phyloP scores from a whole-genome alignment of 2,113 vertebrate genomes.

The Uropsilus gracilis region DNA sequence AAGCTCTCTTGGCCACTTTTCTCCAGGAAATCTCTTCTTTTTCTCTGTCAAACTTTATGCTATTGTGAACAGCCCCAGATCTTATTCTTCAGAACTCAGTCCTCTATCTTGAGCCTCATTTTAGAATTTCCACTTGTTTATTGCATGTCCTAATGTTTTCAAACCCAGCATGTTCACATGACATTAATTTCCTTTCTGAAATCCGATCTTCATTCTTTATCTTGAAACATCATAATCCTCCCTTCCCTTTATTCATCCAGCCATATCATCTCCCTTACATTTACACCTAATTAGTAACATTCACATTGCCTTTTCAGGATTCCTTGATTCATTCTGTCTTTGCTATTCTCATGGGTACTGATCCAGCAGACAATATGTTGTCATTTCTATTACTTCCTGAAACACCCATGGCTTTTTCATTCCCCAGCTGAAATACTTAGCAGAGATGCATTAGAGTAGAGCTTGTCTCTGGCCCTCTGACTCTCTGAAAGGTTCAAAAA shows the following conservation, averaged over 20 bases:
- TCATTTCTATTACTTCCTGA: conserved; percentile 8
- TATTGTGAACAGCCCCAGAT: background rate
- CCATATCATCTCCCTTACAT: background rate
- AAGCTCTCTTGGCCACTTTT: background rate
- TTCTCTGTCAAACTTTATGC: background rate
- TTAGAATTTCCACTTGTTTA: background rate
- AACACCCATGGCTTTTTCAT: background rate
- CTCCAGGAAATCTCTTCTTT: background rate
- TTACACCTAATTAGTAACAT: background rate
- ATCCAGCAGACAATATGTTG: background rate
- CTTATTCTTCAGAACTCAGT: background rate
- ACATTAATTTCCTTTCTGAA: background rate
- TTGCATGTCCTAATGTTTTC: background rate
- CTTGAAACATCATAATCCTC: background rate
- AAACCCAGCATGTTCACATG: background rate
- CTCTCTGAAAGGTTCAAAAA: background rate
- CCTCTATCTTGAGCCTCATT: background rate
- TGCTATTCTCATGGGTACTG: conserved; percentile 6
- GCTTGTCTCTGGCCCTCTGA: background rate
- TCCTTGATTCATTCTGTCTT: background rate
- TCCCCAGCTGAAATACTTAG: background rate
- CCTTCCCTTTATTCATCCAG: background rate
- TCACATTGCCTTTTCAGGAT: background rate
- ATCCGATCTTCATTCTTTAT: conserved; percentile 1
- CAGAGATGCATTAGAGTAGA: background rate